Percentiles rank a stretch among this genome's conserved stretches.
Evolutionary conservation across 2,797 vertebrate species (phyloP).

Genomic region (Sebastes minor): DNA sequence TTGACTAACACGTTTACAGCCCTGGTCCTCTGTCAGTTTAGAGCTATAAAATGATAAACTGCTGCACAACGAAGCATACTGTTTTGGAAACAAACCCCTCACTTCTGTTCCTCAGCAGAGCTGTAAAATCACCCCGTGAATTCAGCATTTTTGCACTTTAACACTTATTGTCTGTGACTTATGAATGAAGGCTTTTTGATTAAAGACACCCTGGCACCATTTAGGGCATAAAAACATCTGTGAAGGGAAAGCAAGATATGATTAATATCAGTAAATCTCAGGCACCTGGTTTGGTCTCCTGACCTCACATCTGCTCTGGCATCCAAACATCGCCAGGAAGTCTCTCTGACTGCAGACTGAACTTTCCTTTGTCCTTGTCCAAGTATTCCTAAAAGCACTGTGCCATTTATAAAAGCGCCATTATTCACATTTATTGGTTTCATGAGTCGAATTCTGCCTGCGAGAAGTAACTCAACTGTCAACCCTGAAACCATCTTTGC

Average conservation of each 20-base stretch:
- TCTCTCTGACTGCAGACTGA: conserved; percentile 23
- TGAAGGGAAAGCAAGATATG: conserved; percentile 33
- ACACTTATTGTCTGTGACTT: conserved; percentile 4
- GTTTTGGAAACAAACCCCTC: conserved; percentile 34
- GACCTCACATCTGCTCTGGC: conserved; percentile 63
- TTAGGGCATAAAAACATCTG: conserved; percentile 50
- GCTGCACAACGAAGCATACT: neutral
- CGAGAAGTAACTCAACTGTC: neutral
- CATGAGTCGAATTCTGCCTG: neutral
- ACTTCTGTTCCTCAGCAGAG: neutral
- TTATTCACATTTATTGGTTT: conserved; percentile 3
- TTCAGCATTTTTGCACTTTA: neutral
- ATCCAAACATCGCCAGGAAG: conserved; percentile 34
- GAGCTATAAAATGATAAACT: conserved; percentile 23
- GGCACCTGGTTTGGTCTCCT: conserved; percentile 64
- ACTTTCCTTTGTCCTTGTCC: conserved; percentile 25
- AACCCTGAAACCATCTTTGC: conserved; percentile 4
- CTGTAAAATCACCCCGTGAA: conserved; percentile 7
- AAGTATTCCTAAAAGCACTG: conserved; percentile 9
- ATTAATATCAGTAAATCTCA: conserved; percentile 64
- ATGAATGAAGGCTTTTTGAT: conserved; percentile 36
- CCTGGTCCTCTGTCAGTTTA: neutral
- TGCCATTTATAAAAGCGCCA: neutral
- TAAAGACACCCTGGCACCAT: conserved; percentile 25
- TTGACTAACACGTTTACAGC: neutral